A percentile compares a stretch with the other conserved stretches of the same genome.
These are phyloP conservation scores for Sternotherus odoratus DNA, from an alignment of 2,797 vertebrate species.

Conservation along the genomic window DNA sequence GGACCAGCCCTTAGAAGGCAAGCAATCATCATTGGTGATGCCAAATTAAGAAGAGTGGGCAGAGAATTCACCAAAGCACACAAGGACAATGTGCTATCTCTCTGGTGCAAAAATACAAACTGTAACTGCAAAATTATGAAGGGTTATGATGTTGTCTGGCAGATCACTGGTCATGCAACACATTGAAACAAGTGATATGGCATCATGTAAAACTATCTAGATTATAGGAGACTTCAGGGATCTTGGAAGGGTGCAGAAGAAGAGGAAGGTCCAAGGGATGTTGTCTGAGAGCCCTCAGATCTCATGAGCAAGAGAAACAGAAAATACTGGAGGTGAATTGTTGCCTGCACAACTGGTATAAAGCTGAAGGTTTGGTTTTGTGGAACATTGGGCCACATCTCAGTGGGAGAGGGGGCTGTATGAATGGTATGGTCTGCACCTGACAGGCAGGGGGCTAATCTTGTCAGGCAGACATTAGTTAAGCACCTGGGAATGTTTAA, in stretches of 20 bases:
- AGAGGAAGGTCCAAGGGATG: not conserved
- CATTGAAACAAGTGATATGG: conserved; percentile 38
- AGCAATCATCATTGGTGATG: not conserved
- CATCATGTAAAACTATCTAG: conserved; percentile 27
- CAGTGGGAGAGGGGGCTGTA: not conserved
- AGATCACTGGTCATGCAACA: conserved; percentile 24
- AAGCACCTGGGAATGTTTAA: not conserved
- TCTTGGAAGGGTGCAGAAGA: not conserved
- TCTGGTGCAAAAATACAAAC: conserved; percentile 16
- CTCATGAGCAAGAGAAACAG: not conserved
- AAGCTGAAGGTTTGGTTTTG: not conserved
- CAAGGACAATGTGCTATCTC: conserved; percentile 49
- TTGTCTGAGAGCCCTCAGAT: conserved; percentile 14
- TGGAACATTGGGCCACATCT: not conserved
- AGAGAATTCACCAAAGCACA: conserved; percentile 27
- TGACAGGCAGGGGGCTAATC: not conserved
- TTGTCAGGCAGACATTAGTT: not conserved
- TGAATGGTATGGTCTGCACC: not conserved
- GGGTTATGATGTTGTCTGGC: not conserved
- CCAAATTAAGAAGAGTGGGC: not conserved
- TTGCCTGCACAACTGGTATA: not conserved
- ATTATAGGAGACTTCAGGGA: not conserved
- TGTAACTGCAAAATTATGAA: conserved; percentile 5
- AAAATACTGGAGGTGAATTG: not conserved
- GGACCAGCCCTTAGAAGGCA: no score